A percentile compares a stretch with the other conserved stretches of the same genome.
phyloP scores from a whole-genome alignment of 2,113 vertebrate species.

The Psophia crepitans region DNA sequence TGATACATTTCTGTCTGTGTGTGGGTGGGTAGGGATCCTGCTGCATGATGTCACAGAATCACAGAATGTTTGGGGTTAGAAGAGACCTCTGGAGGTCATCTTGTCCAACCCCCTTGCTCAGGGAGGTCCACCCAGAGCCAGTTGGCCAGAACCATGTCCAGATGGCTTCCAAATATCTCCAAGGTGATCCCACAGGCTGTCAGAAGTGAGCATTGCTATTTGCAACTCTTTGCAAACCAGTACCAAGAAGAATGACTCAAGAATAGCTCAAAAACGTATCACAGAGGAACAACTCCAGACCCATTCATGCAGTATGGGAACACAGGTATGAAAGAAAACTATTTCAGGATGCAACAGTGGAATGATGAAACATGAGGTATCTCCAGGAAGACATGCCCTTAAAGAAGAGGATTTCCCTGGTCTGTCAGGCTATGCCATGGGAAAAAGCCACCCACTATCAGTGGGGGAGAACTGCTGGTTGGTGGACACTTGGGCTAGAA shows the following conservation, averaged over 20 bases:
- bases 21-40: neutral
- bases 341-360: neutral
- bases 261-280: neutral
- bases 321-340: neutral
- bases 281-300: neutral
- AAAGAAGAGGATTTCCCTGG: neutral
- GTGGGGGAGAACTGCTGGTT: neutral
- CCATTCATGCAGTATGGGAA: neutral
- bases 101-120: neutral
- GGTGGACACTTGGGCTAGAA: neutral
- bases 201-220: neutral
- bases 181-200: too few species aligned
- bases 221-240: neutral
- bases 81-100: neutral
- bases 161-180: neutral
- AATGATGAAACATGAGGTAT: neutral
- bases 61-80: neutral
- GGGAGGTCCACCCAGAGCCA: neutral
- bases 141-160: neutral
- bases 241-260: neutral
- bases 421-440: neutral
- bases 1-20: neutral
- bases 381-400: neutral
- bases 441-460: neutral
- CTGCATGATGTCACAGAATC: neutral